Evolutionary conservation across 2,888 invertebrate genomes (phyloP).

Genomic region (Polyommatus iphigenia): DNA sequence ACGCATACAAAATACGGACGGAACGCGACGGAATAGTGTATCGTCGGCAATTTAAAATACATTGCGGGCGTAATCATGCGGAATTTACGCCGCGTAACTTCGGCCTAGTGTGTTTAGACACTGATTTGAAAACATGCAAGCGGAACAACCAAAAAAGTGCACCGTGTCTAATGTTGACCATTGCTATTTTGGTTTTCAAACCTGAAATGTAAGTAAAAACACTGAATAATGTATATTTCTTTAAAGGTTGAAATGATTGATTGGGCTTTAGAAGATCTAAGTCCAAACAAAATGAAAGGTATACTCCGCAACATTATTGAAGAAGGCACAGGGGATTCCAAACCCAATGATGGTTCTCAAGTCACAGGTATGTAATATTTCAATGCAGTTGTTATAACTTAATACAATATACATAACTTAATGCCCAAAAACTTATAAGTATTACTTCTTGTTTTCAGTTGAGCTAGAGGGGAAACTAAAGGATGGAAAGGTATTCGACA

Average conservation of each 20-base stretch:
- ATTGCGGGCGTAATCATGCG: too few relatives aligned
- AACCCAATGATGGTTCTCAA: conserved; percentile 90
- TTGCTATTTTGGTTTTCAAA: too few relatives aligned
- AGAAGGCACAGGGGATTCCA: conserved; percentile 85
- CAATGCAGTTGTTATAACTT: neutral
- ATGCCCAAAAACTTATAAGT: neutral
- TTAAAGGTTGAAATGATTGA: conserved; percentile 90
- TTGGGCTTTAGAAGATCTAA: conserved; percentile 94
- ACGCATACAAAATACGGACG: too few relatives aligned
- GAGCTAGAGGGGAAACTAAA: conserved; percentile 80
- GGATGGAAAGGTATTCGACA: conserved; percentile 88
- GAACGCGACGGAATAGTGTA: too few relatives aligned
- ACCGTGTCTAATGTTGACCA: neutral
- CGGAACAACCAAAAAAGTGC: too few relatives aligned
- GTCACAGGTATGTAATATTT: conserved; percentile 85
- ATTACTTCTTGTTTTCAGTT: conserved; percentile 76
- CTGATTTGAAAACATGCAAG: too few relatives aligned
- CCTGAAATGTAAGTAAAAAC: too few relatives aligned
- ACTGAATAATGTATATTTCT: neutral
- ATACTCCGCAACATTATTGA: conserved; percentile 87
- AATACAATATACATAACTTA: too few relatives aligned
- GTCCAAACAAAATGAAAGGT: conserved; percentile 89
- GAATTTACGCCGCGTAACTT: too few relatives aligned
- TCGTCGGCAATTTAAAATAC: too few relatives aligned
- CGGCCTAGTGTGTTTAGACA: too few relatives aligned